Evolutionary conservation across 92 coral and sea anemone species (phyloP).

Genomic region (Zoanthus solanderi): DNA sequence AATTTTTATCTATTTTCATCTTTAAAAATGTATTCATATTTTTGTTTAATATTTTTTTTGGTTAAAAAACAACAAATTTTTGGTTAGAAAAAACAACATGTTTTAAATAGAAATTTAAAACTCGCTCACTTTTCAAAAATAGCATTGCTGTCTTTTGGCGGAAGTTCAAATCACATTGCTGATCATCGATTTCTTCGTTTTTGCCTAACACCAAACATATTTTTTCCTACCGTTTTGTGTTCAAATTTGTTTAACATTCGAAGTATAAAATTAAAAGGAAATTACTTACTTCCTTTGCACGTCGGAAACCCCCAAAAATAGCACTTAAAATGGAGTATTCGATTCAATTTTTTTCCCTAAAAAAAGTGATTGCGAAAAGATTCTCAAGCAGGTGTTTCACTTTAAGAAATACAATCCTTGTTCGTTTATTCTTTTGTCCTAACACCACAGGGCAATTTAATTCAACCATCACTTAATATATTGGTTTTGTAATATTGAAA

Average conservation of each 20-base stretch:
- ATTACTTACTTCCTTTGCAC: neutral
- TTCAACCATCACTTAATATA: neutral
- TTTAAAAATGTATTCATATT: too few species aligned
- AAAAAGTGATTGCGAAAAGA: too few species aligned
- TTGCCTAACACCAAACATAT: neutral
- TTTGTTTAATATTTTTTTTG: neutral
- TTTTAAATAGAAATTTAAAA: neutral
- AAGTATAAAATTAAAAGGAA: neutral
- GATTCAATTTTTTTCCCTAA: neutral
- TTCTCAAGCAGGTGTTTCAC: too few species aligned
- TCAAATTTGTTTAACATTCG: neutral
- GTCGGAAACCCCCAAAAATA: constrained; percentile 5
- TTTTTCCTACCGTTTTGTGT: neutral
- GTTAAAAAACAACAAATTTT: neutral
- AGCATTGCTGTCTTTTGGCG: neutral
- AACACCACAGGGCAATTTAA: too few species aligned
- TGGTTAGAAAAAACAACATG: neutral
- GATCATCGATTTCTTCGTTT: neutral
- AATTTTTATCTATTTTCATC: too few species aligned
- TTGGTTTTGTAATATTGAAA: neutral
- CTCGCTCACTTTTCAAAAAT: neutral
- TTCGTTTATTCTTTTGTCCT: too few species aligned
- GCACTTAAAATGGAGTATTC: neutral
- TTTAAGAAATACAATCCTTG: too few species aligned
- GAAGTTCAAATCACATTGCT: neutral